Conservation (phyloP, 2,113 vertebrate species). For the Corythornis vintsioides region DNA sequence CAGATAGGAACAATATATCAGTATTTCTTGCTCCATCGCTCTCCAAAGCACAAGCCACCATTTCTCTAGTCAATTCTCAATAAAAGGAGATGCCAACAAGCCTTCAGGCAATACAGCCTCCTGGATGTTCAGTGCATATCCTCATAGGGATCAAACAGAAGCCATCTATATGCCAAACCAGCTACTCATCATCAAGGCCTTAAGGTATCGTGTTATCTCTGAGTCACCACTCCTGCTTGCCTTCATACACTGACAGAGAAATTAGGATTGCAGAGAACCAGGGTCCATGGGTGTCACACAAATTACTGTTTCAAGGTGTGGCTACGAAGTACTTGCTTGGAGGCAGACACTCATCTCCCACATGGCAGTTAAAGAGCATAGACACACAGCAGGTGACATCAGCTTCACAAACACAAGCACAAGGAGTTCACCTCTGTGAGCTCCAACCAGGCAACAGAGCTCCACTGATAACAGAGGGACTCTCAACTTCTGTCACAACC, state of each 20-base stretch:
- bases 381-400: neutral
- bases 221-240: neutral
- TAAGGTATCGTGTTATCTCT: accelerated
- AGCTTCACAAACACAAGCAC: neutral
- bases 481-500: neutral
- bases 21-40: neutral
- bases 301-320: neutral
- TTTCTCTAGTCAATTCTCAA: neutral
- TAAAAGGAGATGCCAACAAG: neutral
- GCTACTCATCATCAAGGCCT: neutral
- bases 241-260: neutral
- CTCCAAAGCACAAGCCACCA: neutral
- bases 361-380: neutral
- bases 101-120: neutral
- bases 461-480: neutral
- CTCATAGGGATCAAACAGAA: neutral
- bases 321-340: neutral
- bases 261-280: neutral
- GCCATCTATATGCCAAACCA: neutral
- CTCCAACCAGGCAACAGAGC: neutral
- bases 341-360: neutral
- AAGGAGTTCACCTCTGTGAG: neutral
- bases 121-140: neutral
- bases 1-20: neutral
- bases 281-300: accelerated